These are phyloP conservation scores for Cynopterus brachyotis DNA, from an alignment of 2,113 vertebrate species.

Conservation along the genomic window DNA sequence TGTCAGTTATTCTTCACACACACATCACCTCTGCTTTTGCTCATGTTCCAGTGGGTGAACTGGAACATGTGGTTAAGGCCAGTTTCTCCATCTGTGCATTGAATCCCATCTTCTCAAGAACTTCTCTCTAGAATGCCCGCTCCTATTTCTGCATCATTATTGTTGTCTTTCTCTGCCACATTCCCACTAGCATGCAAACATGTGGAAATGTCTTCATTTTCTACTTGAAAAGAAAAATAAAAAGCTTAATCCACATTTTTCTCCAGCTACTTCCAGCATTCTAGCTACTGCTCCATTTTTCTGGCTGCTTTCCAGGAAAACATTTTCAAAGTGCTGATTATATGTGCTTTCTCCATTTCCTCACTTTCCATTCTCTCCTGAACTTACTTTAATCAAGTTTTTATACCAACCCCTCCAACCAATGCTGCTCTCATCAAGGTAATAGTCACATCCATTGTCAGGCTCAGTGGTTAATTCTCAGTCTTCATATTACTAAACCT, in stretches of 20 bases:
- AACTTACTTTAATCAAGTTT: background rate
- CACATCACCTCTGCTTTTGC: background rate
- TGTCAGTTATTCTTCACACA: background rate
- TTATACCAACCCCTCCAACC: background rate
- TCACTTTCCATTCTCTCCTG: background rate
- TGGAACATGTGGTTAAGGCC: background rate
- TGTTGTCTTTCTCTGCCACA: background rate
- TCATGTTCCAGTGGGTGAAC: background rate
- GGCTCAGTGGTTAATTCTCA: background rate
- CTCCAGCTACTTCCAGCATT: background rate
- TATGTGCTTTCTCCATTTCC: background rate
- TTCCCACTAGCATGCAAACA: background rate
- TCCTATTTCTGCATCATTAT: background rate
- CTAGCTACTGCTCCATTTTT: background rate
- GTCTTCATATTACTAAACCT: background rate
- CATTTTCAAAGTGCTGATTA: background rate
- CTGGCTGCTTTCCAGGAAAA: background rate
- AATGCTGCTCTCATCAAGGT: background rate
- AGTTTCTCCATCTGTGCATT: background rate
- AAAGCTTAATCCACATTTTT: background rate
- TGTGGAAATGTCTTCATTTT: no score
- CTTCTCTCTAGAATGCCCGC: background rate
- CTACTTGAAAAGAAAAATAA: background rate
- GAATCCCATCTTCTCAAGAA: background rate
- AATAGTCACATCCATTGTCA: background rate